Conservation (phyloP, 2,888 invertebrate genomes). For the Sarcophaga rosellei region DNA sequence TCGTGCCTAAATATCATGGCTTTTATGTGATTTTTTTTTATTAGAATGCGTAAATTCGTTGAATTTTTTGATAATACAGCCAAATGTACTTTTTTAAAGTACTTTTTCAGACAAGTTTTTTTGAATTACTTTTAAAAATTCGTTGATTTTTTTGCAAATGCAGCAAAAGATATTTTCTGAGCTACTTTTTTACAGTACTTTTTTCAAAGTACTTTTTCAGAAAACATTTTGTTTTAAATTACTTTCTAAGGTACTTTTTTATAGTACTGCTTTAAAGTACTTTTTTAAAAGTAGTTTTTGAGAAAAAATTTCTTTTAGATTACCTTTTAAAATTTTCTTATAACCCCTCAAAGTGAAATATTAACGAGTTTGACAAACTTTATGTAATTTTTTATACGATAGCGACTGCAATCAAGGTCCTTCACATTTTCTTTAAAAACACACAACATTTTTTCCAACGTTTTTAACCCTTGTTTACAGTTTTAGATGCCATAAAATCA, state of each 20-base stretch:
- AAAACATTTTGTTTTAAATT: not conserved
- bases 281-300: not conserved
- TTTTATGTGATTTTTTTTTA: no score
- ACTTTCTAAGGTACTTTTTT: not conserved
- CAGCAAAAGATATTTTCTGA: no score
- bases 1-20: no score
- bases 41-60: no score
- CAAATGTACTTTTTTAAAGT: no score
- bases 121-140: not conserved
- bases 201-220: not conserved
- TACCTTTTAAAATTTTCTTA: not conserved
- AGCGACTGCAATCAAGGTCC: not conserved
- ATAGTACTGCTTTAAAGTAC: not conserved
- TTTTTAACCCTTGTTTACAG: not conserved
- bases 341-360: no score
- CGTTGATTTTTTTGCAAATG: no score
- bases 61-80: no score
- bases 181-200: no score
- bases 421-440: not conserved
- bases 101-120: not conserved
- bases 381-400: not conserved
- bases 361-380: not conserved
- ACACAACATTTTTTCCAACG: slow-evolving; percentile 3
- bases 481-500: slow-evolving; percentile 46
- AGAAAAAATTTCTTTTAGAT: not conserved